Conservation (phyloP, 1,140 invertebrate genomes). For the Drosophila lowei region DNA sequence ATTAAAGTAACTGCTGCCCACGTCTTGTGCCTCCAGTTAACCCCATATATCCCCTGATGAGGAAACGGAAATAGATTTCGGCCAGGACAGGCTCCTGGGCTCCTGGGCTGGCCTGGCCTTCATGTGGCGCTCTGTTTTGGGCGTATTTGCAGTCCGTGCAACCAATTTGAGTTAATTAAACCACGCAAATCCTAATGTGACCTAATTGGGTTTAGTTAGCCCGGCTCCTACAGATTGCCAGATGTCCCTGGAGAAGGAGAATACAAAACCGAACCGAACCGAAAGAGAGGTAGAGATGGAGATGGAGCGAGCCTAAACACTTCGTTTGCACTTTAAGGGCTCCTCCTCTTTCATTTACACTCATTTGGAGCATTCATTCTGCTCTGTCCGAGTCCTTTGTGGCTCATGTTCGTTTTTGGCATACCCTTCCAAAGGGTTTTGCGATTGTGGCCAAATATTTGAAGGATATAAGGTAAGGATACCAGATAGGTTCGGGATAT, state of each 20-base stretch:
- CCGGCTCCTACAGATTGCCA: slow-evolving; percentile 43
- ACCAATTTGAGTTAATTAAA: slow-evolving; percentile 77
- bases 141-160: slow-evolving; percentile 46
- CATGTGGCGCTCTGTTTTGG: slow-evolving; percentile 2
- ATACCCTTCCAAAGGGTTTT: too few species aligned
- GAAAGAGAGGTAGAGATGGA: slow-evolving; percentile 6
- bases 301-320: slow-evolving; percentile 31
- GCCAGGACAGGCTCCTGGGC: background rate
- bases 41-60: slow-evolving; percentile 10
- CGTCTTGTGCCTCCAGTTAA: slow-evolving; percentile 2
- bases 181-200: slow-evolving; percentile 74
- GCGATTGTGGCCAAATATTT: too few species aligned
- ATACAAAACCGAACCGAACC: background rate
- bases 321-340: slow-evolving; percentile 46
- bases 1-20: too few species aligned
- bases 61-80: slow-evolving; percentile 39
- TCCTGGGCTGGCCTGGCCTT: too few species aligned
- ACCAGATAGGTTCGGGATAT: too few species aligned
- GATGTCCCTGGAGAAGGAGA: slow-evolving; percentile 28
- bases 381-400: slow-evolving; percentile 23
- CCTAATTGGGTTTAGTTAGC: slow-evolving; percentile 63
- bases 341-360: slow-evolving; percentile 33
- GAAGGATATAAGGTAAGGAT: too few species aligned
- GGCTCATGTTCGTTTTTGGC: slow-evolving; percentile 2
- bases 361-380: slow-evolving; percentile 37